Evolutionary conservation across 1,140 invertebrate genomes (phyloP).

Genomic region (Augochlora pura): DNA sequence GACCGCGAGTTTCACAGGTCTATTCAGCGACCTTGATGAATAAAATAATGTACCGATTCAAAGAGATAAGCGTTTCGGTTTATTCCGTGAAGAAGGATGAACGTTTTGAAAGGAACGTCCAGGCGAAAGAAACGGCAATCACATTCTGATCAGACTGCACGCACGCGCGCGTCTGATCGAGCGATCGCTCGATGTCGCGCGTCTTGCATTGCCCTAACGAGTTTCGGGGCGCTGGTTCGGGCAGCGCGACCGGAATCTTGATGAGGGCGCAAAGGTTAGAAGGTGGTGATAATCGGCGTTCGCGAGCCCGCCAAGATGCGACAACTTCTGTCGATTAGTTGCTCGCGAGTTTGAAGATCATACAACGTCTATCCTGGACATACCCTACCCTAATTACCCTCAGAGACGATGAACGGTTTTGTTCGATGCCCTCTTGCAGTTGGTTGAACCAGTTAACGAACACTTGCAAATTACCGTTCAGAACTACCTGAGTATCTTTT

Average conservation of each 20-base stretch:
- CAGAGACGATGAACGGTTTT: neutral
- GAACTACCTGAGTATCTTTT: too few species aligned
- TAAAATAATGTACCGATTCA: too few species aligned
- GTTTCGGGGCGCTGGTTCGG: neutral
- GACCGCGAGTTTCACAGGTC: too few species aligned
- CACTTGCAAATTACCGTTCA: too few species aligned
- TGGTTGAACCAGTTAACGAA: too few species aligned
- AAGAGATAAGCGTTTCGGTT: neutral
- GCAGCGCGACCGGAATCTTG: neutral
- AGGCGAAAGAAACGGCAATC: neutral
- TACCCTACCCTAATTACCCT: neutral
- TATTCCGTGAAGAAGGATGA: slow-evolving; percentile 9
- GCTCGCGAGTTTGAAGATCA: neutral
- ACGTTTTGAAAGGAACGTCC: neutral
- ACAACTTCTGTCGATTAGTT: slow-evolving; percentile 15
- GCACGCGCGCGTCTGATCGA: slow-evolving; percentile 1
- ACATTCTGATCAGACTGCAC: slow-evolving; percentile 19
- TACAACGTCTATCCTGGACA: neutral
- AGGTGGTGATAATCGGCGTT: neutral
- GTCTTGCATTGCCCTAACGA: neutral
- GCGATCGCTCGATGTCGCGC: neutral
- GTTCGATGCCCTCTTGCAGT: neutral
- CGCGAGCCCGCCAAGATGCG: neutral
- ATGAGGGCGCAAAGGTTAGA: neutral
- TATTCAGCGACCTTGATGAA: too few species aligned